Percentiles rank a stretch among this genome's conserved stretches.
Evolutionary conservation across 2,888 invertebrate species (phyloP).

Genomic region (Megamerina dolium): DNA sequence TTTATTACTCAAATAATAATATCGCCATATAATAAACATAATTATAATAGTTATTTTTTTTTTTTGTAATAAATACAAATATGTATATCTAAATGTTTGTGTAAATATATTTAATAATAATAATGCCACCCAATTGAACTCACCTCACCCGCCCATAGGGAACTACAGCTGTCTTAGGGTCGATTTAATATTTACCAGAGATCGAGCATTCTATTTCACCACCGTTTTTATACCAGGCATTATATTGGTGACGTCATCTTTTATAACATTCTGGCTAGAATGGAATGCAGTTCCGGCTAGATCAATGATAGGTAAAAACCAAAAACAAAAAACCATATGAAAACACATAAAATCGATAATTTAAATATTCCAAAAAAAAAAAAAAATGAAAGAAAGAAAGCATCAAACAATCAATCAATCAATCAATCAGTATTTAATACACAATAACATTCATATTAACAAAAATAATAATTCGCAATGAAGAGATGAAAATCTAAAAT

Average conservation of each 20-base stretch:
- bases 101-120: conserved; percentile 3
- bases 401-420: neutral
- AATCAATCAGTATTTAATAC: too few species aligned
- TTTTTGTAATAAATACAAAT: neutral
- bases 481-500: too few species aligned
- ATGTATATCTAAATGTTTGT: conserved; percentile 8
- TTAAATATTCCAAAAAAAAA: conserved; percentile 12
- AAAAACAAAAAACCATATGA: conserved; percentile 12
- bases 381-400: conserved; percentile 8
- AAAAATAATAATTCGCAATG: too few species aligned
- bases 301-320: conserved; percentile 81
- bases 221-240: conserved; percentile 96
- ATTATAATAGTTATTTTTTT: neutral
- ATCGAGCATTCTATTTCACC: conserved; percentile 95
- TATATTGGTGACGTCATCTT: conserved; percentile 92
- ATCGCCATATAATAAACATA: too few species aligned
- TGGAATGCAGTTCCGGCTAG: conserved; percentile 95
- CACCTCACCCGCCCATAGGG: conserved; percentile 60
- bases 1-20: too few species aligned
- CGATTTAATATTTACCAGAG: conserved; percentile 88
- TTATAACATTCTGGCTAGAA: conserved; percentile 96
- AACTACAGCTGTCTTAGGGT: conserved; percentile 95
- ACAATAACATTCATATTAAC: too few species aligned
- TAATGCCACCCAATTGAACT: too few species aligned
- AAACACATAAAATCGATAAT: conserved; percentile 12